Percentiles rank a stretch among this genome's conserved stretches.
Conservation (phyloP, 2,888 invertebrate genomes). For the Entomobrya multifasciata region DNA sequence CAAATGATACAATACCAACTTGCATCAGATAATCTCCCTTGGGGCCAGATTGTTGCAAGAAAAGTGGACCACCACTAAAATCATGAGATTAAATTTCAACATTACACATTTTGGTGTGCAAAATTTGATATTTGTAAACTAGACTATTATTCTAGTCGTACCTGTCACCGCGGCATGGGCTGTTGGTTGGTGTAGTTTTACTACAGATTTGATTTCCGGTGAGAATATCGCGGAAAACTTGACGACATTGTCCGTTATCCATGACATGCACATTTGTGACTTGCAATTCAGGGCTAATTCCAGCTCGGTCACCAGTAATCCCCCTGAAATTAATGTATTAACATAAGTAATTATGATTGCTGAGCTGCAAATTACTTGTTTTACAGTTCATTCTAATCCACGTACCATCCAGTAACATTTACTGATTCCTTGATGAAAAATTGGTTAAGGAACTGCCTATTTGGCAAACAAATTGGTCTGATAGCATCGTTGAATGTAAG, state of each 20-base stretch:
- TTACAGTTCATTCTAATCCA: neutral
- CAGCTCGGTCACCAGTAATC: constrained; percentile 57
- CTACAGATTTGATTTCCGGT: constrained; percentile 78
- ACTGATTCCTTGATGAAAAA: constrained; percentile 54
- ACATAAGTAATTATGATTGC: too few relatives aligned
- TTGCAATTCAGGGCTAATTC: constrained; percentile 69
- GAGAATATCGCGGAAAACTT: constrained; percentile 76
- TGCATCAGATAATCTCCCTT: constrained; percentile 74
- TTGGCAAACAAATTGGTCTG: constrained; percentile 78
- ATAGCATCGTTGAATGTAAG: constrained; percentile 69
- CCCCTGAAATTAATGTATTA: constrained; percentile 49
- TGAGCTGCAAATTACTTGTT: too few relatives aligned
- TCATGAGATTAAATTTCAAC: too few relatives aligned
- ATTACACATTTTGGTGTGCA: too few relatives aligned
- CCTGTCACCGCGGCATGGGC: constrained; percentile 76
- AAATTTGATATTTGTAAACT: too few relatives aligned
- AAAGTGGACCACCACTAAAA: constrained; percentile 75
- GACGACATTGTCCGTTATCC: constrained; percentile 76
- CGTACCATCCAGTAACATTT: constrained; percentile 64
- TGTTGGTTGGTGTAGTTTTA: constrained; percentile 73
- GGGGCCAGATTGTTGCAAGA: constrained; percentile 65
- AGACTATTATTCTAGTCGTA: neutral
- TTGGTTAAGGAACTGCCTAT: constrained; percentile 69
- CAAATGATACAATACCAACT: constrained; percentile 78
- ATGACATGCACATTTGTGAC: constrained; percentile 65